phyloP scores from a whole-genome alignment of 2,113 vertebrate species.

The Salvelinus sp. region DNA sequence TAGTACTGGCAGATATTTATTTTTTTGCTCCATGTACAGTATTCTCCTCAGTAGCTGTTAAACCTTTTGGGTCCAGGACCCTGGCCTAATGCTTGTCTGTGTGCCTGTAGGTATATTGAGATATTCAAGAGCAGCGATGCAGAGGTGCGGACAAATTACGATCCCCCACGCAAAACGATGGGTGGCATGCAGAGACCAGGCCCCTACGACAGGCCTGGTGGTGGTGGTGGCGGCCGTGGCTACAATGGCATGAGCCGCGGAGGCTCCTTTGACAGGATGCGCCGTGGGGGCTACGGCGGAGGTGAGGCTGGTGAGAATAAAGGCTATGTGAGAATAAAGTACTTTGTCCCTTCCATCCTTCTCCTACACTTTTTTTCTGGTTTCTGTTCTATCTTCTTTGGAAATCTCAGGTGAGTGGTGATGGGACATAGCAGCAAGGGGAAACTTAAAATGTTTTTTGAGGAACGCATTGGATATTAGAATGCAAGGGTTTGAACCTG shows the following conservation, averaged over 20 bases:
- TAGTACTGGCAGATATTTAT: not conserved
- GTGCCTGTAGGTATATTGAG: conserved; percentile 93
- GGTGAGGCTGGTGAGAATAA: conserved; percentile 68
- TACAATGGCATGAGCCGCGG: conserved; percentile 88
- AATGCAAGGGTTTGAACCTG: too few species aligned
- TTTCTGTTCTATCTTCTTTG: not conserved
- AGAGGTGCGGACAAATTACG: conserved; percentile 97
- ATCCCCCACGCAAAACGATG: conserved; percentile 93
- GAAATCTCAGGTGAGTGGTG: too few species aligned
- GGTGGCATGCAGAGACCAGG: conserved; percentile 95
- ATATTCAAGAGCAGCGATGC: conserved; percentile 99
- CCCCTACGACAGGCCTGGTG: conserved; percentile 90
- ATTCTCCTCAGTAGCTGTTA: not conserved
- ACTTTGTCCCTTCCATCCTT: not conserved
- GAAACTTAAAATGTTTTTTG: too few species aligned
- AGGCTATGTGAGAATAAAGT: not conserved
- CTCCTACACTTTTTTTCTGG: not conserved
- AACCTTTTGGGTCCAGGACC: not conserved
- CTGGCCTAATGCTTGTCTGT: conserved; percentile 43
- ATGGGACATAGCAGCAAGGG: too few species aligned
- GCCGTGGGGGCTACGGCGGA: conserved; percentile 93
- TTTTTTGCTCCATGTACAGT: not conserved
- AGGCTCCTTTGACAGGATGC: conserved; percentile 92
- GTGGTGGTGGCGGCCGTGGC: conserved; percentile 79
- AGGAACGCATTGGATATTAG: too few species aligned